Conservation (phyloP, 2,888 invertebrate species). For the Parapristionchus giblindavisi region DNA sequence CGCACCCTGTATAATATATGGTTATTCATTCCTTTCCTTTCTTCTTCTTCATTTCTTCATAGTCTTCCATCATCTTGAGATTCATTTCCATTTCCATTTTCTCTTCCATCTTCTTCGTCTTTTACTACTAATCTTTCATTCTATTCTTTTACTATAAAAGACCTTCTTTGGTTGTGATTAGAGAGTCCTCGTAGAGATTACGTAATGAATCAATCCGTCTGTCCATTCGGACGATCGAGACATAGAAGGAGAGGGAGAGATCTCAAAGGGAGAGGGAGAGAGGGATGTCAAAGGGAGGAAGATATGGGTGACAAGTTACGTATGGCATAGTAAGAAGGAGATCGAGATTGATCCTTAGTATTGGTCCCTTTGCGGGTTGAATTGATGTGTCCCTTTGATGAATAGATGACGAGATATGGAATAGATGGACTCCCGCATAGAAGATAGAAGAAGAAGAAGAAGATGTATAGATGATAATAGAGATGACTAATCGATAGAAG, state of each 20-base stretch:
- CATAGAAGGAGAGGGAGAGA: background rate
- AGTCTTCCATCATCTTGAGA: too few species aligned
- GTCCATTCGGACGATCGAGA: too few species aligned
- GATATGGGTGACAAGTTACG: slow-evolving; percentile 36
- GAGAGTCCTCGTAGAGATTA: slow-evolving; percentile 1
- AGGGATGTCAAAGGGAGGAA: slow-evolving; percentile 10
- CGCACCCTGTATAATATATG: too few species aligned
- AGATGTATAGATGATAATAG: too few species aligned
- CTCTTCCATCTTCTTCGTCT: background rate
- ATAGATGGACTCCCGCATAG: slow-evolving; percentile 31
- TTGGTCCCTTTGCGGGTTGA: background rate
- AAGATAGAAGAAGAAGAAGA: slow-evolving; percentile 13
- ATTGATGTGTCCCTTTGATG: slow-evolving; percentile 28
- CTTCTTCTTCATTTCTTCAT: too few species aligned
- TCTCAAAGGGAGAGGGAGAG: background rate
- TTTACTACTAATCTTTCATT: slow-evolving; percentile 11
- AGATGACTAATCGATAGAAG: slow-evolving; percentile 18
- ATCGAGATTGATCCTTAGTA: slow-evolving; percentile 27
- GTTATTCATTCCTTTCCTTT: too few species aligned
- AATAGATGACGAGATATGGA: slow-evolving; percentile 14
- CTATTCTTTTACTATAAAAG: background rate
- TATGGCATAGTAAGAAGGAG: slow-evolving; percentile 19
- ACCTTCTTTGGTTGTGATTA: background rate
- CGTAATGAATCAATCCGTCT: background rate
- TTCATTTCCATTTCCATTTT: slow-evolving; percentile 25